Conservation (phyloP, 1,140 invertebrate genomes). For the Octopus sinensis region DNA sequence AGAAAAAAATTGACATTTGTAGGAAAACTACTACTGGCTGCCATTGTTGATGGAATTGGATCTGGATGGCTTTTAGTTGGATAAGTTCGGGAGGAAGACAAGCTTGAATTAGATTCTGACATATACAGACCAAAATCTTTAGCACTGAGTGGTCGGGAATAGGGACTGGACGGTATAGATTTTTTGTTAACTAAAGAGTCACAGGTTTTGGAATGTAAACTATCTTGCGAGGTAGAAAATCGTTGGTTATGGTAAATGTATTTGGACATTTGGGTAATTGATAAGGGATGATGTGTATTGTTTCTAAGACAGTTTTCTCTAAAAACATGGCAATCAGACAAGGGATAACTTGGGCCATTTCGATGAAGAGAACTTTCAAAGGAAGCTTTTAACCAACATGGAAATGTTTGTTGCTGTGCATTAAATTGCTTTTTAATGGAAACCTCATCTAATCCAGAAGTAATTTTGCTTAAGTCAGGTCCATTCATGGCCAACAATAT, state of each 20-base stretch:
- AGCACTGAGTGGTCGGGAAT: conserved; percentile 48
- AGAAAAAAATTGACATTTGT: conserved; percentile 11
- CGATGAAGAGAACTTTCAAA: conserved; percentile 40
- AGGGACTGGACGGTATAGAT: conserved; percentile 37
- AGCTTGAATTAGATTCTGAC: background rate
- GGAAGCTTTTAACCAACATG: conserved; percentile 44
- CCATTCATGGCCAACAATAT: conserved; percentile 28
- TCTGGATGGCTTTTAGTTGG: background rate
- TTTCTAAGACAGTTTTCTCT: conserved; percentile 26
- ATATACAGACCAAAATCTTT: conserved; percentile 40
- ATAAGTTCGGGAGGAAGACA: conserved; percentile 8
- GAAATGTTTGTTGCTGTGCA: conserved; percentile 36
- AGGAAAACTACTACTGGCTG: conserved; percentile 6
- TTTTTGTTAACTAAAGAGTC: conserved; percentile 17
- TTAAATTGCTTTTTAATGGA: conserved; percentile 49
- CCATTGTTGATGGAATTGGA: background rate
- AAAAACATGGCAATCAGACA: conserved; percentile 27
- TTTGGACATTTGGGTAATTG: conserved; percentile 21
- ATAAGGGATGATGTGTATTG: conserved; percentile 29
- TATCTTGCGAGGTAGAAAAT: conserved; percentile 18
- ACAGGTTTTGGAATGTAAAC: conserved; percentile 30
- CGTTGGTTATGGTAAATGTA: conserved; percentile 17
- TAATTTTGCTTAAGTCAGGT: conserved; percentile 35
- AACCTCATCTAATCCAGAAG: conserved; percentile 42
- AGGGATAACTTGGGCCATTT: conserved; percentile 38